Percentiles rank a stretch among this genome's conserved stretches.
These are phyloP conservation scores for Erannis defoliaria DNA, from an alignment of 2,888 invertebrate species.

Conservation along the genomic window DNA sequence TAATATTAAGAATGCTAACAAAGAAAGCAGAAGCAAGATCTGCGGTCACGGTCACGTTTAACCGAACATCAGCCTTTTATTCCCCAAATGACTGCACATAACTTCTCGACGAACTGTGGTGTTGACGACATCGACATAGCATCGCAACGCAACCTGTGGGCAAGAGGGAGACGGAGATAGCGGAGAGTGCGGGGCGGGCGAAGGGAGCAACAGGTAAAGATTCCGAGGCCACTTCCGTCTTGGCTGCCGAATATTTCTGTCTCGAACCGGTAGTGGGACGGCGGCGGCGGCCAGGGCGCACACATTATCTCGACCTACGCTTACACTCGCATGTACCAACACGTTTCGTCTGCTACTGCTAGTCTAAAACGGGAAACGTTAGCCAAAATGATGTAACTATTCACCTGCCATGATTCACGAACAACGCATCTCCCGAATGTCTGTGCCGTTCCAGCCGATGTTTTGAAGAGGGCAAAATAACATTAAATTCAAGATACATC, in stretches of 20 bases:
- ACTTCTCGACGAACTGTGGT: conserved; percentile 68
- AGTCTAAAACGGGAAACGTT: conserved; percentile 48
- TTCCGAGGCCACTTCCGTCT: conserved; percentile 87
- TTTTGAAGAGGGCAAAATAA: conserved; percentile 10
- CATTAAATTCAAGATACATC: conserved; percentile 9
- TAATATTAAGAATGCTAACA: conserved; percentile 53
- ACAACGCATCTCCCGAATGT: conserved; percentile 27
- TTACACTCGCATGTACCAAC: conserved; percentile 54
- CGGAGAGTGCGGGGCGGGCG: conserved; percentile 75
- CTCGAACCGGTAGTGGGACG: conserved; percentile 86
- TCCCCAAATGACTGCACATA: conserved; percentile 77
- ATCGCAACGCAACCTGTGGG: conserved; percentile 56
- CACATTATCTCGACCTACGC: conserved; percentile 66
- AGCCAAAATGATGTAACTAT: conserved; percentile 47
- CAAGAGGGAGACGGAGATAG: conserved; percentile 70
- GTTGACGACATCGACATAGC: conserved; percentile 59
- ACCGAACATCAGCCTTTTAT: conserved; percentile 79
- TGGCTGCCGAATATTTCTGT: conserved; percentile 87
- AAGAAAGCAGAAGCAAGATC: conserved; percentile 75
- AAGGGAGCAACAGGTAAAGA: conserved; percentile 87
- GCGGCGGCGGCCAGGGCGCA: conserved; percentile 81
- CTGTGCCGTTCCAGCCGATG: conserved; percentile 20
- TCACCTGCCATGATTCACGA: conserved; percentile 43
- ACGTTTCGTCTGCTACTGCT: conserved; percentile 53
- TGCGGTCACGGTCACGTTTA: conserved; percentile 83